Evolutionary conservation across 2,888 invertebrate species (phyloP), one percentile per base, ranked within the genome.

Genomic region (Cephus nigrinus): DNA sequence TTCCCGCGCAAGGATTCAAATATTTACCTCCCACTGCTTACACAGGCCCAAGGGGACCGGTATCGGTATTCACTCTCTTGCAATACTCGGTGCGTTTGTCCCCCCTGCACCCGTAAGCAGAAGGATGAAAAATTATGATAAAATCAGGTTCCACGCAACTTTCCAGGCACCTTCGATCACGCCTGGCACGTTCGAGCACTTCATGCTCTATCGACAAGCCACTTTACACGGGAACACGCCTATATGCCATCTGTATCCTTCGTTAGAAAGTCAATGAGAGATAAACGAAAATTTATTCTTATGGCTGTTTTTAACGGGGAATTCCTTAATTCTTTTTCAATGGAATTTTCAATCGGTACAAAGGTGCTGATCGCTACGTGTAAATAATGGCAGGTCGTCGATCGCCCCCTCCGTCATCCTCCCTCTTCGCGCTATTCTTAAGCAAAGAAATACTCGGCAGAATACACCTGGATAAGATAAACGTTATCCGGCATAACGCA

Each of bases 391-490:
- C 55, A 9, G 55, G 55, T 55, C 55, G 55, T 55, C 55, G 55
- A 55, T 55, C 40, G 34, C 34, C 1, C 1, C 1, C 33, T 9
- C 33, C 33, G 0, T 9, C 33, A 33, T 33, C 15, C 0, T 23
- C 2, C 23, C 23, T 55, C 55, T 55, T 23, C 23, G 15, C 1
- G 15, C 23, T 55, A 23, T 55, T 55, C 55, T 55, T 23, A 55
- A 55, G 55, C 55, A 55, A 55, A 55, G 55, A 55, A 23, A 55
- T 23, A 55, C 23, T 55, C 9, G 55, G 55, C 55, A 55, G 55
- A 55, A 75, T 75, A 75, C 68, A 82, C 75, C 78, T 74, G 81
- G 79, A 80, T 81, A 81, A 83, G 80, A 81, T 82, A 83, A 81
- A 77, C 77, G 55, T 78, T 73, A 80, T 81, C 80, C 78, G 32